Conservation (phyloP, 2,797 vertebrate genomes). For the Coracias cyanogaster region DNA sequence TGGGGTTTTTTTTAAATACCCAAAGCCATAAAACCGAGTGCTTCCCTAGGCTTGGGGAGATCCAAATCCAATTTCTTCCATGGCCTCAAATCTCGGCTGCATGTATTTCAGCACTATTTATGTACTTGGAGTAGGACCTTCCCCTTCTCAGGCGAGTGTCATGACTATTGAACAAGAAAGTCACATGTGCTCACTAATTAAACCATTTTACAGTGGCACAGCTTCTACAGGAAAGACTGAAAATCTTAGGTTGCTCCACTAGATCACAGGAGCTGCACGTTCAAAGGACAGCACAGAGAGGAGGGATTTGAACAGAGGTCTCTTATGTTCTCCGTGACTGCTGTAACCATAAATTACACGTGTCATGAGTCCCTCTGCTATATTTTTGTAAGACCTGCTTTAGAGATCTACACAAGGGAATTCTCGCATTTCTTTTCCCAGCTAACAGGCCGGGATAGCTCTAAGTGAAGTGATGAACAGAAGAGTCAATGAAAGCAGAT, state of each 20-base stretch:
- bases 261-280: neutral
- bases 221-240: neutral
- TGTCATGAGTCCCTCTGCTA: neutral
- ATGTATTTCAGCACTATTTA: neutral
- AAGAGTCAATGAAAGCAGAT: neutral
- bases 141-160: neutral
- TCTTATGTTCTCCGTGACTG: neutral
- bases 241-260: neutral
- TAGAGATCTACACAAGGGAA: neutral
- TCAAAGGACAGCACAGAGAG: neutral
- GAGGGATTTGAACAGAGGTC: neutral
- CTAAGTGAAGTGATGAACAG: neutral
- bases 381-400: neutral
- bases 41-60: neutral
- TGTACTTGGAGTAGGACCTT: neutral
- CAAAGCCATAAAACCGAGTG: neutral
- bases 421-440: neutral
- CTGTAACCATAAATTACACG: neutral
- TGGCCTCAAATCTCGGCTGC: neutral
- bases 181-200: neutral
- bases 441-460: neutral
- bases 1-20: neutral
- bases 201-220: neutral
- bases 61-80: neutral
- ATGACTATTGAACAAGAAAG: neutral